Evolutionary conservation across 2,113 vertebrate species (phyloP), one percentile per base, ranked within the genome.

Genomic region (Epinephelus moara): DNA sequence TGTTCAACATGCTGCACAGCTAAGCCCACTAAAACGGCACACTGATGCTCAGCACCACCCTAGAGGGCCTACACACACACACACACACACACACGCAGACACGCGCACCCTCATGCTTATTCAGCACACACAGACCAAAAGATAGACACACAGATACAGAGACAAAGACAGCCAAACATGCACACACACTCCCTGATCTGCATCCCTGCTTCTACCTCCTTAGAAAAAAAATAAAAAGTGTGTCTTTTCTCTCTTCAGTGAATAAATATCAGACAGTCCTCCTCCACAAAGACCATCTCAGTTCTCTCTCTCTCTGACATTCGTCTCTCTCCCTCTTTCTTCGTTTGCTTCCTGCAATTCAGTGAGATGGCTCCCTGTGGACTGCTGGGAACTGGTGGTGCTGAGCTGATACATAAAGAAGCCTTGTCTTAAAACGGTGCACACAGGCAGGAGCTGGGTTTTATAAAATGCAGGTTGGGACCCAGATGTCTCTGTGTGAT

Each of bases 291-390:
- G 88, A 81, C 78, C 68, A 85, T 77, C 89, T 89, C 87, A 91
- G 90, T 90, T 91, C 82, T 84, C 86, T 8, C 75, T 69, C 60
- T 40, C 77, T 14, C 74, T 60, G 69, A 60, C 78, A 75, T 86
- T 76, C 78, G 80, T 86, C 74, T 70, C 73, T 86, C 69, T 85
- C 71, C 19, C 66, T 82, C 80, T 85, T 75, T 87, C 85, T 91
- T 78, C 53, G 1, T 88, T 81, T 55, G 76, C 88, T 89, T 91
- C 88, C 90, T 92, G 89, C 88, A 75, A 67, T 85, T 91, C 88
- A 89, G 88, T 67, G 85, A 83, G 88, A 90, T 70, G 84, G 89
- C 82, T 92, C 88, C 88, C 89, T 85, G 91, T 85, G 91, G 91
- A 85, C 80, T 55, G 73, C 75, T 83, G 79, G 88, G 86, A 91